These are phyloP conservation scores for Incurvaria masculella DNA, from an alignment of 2,888 invertebrate genomes.

Conservation along the genomic window DNA sequence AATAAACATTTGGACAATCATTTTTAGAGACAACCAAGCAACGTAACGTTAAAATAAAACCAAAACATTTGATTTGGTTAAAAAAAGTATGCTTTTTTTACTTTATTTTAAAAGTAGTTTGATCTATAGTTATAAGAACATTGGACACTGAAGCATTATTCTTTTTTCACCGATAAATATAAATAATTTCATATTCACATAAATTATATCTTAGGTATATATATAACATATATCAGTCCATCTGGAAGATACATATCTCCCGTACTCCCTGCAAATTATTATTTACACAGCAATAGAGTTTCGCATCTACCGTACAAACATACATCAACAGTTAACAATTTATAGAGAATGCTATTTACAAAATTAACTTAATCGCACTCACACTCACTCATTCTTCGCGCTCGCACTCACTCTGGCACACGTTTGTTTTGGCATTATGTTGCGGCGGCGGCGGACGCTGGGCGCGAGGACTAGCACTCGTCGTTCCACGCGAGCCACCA, in stretches of 20 bases:
- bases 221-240: constrained; percentile 58
- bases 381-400: constrained; percentile 31
- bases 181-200: constrained; percentile 59
- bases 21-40: too few relatives aligned
- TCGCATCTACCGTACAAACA: constrained; percentile 54
- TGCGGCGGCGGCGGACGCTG: constrained; percentile 27
- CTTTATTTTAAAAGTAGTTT: constrained; percentile 55
- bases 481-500: constrained; percentile 50
- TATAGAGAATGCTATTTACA: constrained; percentile 53
- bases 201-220: constrained; percentile 55
- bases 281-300: constrained; percentile 57
- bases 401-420: constrained; percentile 32
- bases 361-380: constrained; percentile 40
- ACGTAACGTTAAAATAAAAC: constrained; percentile 28
- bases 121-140: constrained; percentile 56
- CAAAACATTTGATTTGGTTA: constrained; percentile 46
- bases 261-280: constrained; percentile 52
- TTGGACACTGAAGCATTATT: constrained; percentile 51
- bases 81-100: constrained; percentile 53
- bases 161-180: constrained; percentile 58
- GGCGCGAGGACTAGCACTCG: constrained; percentile 44
- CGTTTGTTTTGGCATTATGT: constrained; percentile 54
- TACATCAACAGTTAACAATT: constrained; percentile 58
- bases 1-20: too few relatives aligned
- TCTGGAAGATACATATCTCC: constrained; percentile 54